Evolutionary conservation across 2,797 vertebrate genomes (phyloP), one percentile per base, ranked within the genome.

Genomic region (Sebastes cheni): DNA sequence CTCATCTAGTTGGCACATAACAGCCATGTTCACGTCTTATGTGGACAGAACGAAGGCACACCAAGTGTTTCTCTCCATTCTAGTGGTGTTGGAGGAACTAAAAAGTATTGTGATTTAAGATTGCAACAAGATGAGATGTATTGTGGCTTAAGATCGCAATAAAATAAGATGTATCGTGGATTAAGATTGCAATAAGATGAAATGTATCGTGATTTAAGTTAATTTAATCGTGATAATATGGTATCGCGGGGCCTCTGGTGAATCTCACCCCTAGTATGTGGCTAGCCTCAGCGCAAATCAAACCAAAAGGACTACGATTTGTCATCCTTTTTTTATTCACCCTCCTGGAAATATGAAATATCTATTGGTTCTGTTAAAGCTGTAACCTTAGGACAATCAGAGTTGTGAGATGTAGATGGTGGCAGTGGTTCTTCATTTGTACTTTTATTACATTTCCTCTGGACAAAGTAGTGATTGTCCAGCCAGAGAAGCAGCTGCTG

Each of bases 381-480:
- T 66, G 46, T 55, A 69, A 69, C 5, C 22, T 1, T 23, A 8
- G 42, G 25, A 68, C 46, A 70, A 29, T 61, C 8, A 2, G 16
- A 58, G 75, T 4, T 65, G 36, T 46, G 72, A 60, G 67, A 64
- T 72, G 27, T 62, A 30, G 66, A 68, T 32, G 16, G 50, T 59
- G 55, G 12, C 8, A 11, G 8, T 42, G 27, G 3, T 52, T 70
- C 6, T 81, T 60, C 27, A 59, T 54, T 32, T 73, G 11, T 52
- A 50, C 72, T 70, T 78, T 75, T 62, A 72, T 39, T 36, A 69
- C 69, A 22, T 77, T 83, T 81, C 23, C 42, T 75, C 55, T 55
- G 36, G 46, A 80, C n/a, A 79, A 71, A 50, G 62, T 30, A 65
- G 12, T 72, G 67, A 71, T 75, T 75, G 27, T 77, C 1, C 6